Base-by-base conservation (phyloP, 2,113 vertebrate species). In the Copsychus sechellarum region DNA sequence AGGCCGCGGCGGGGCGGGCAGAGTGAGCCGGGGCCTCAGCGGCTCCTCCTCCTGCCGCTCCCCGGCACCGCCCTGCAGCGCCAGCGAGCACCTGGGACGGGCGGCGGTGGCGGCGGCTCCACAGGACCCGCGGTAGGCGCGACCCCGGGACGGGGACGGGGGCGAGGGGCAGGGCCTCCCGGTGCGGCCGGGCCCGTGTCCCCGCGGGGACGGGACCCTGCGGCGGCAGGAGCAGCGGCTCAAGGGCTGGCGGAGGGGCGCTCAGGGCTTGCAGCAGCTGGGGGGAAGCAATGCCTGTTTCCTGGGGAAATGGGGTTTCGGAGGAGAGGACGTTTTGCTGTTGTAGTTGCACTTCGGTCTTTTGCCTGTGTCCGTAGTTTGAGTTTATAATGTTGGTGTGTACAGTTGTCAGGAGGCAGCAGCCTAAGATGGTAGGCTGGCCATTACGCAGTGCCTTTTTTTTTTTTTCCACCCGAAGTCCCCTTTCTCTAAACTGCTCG, bases 81-180 rank as follows among this genome's bases (percentile, higher is more conserved):
- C 9, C 4, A 7, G 17, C 16, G 33, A 22, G 34, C 45, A 17
- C n/a, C 22, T 53, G 29, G 72, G 26, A 42, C 36, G 29, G 50
- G 73, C 38, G 16, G 89, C 9, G 24, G 48, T 4, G 0, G 4
- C 47, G 1, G 90, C 21, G 8, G 36, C 54, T n/a, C 1, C 23
- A 0, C 4, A 1, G 42, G 36, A 43, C 14, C 12, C 5, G 25
- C 9, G 81, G 91, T 91, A 83, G 29, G 87, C 28, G 48, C 18
- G 20, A 40, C 24, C 47, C 11, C 22, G 40, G 36, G 38, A 0
- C 3, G 19, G 54, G 54, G 45, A 7, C 51, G 8, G 43, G 73
- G 1, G 1, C 4, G 10, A 23, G 24, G 31, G 47, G n/a, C 36
- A 5, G 62, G 5, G 40, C 4, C 10, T 0, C 1, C 7, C 26